A percentile compares a stretch with the other conserved stretches of the same genome.
These are phyloP conservation scores for Aleiodes alternator DNA, from an alignment of 2,888 invertebrate genomes.

Conservation along the genomic window DNA sequence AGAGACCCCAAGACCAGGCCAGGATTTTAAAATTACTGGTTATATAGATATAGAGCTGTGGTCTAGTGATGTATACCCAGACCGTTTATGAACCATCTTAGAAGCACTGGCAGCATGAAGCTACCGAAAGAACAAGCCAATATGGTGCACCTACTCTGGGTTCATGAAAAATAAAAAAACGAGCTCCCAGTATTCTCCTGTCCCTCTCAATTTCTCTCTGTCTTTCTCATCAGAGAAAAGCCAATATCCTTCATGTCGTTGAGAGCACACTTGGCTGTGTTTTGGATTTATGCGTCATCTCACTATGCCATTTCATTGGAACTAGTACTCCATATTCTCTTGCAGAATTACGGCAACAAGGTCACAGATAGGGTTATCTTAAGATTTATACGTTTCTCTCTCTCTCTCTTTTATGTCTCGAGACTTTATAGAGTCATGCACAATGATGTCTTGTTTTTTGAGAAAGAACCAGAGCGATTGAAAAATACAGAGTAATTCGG, in stretches of 20 bases:
- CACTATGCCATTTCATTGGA: background rate
- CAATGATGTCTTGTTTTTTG: too few species aligned
- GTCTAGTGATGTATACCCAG: slow-evolving; percentile 20
- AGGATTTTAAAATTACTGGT: background rate
- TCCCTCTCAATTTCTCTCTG: background rate
- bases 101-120: slow-evolving; percentile 13
- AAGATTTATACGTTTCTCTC: background rate
- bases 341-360: background rate
- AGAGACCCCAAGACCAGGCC: background rate
- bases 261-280: slow-evolving; percentile 14
- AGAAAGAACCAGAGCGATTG: too few species aligned
- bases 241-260: slow-evolving; percentile 33
- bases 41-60: slow-evolving; percentile 19
- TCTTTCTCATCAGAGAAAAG: slow-evolving; percentile 25
- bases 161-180: slow-evolving; percentile 23
- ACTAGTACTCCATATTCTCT: background rate
- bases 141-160: slow-evolving; percentile 14
- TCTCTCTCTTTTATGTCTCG: background rate
- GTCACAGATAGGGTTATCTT: background rate
- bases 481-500: too few species aligned
- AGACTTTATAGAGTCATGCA: too few species aligned
- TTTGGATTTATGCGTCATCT: slow-evolving; percentile 33
- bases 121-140: slow-evolving; percentile 22
- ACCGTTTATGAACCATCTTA: slow-evolving; percentile 29
- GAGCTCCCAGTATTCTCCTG: background rate